A percentile compares a stretch with the other conserved stretches of the same genome.
phyloP scores from a whole-genome alignment of 1,140 invertebrate genomes.

The Dermatophagoides farinae region DNA sequence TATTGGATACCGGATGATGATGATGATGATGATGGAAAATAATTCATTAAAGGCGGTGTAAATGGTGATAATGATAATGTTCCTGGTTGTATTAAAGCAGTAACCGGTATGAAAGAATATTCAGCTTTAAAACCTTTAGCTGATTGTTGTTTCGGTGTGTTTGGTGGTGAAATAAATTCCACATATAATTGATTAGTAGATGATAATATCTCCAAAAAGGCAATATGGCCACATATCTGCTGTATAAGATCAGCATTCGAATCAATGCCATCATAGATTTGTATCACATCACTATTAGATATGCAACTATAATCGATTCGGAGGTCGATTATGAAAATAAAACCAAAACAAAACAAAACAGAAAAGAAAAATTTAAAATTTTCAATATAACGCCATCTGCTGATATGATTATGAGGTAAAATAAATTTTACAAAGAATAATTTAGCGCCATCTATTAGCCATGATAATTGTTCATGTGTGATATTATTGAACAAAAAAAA shows the following conservation, averaged over 20 bases:
- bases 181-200: constrained; percentile 53
- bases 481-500: too few relatives aligned
- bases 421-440: not conserved
- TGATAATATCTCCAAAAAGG: constrained; percentile 52
- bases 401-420: not conserved
- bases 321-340: too few relatives aligned
- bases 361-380: not conserved
- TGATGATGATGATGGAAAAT: not conserved
- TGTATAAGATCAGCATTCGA: constrained; percentile 40
- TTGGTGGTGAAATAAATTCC: constrained; percentile 61
- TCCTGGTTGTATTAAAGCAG: not conserved
- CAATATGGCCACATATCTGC: constrained; percentile 52
- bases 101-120: constrained; percentile 23
- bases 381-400: too few relatives aligned
- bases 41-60: not conserved
- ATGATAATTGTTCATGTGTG: too few relatives aligned
- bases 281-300: constrained; percentile 54
- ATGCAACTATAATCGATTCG: constrained; percentile 39
- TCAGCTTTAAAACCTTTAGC: constrained; percentile 61
- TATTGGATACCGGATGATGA: not conserved
- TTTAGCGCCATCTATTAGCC: not conserved
- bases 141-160: constrained; percentile 51
- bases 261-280: constrained; percentile 49
- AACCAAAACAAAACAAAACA: constrained; percentile 20
- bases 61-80: not conserved